These are phyloP conservation scores for Drosophila paracracens DNA, from an alignment of 2,888 invertebrate species.

Conservation along the genomic window DNA sequence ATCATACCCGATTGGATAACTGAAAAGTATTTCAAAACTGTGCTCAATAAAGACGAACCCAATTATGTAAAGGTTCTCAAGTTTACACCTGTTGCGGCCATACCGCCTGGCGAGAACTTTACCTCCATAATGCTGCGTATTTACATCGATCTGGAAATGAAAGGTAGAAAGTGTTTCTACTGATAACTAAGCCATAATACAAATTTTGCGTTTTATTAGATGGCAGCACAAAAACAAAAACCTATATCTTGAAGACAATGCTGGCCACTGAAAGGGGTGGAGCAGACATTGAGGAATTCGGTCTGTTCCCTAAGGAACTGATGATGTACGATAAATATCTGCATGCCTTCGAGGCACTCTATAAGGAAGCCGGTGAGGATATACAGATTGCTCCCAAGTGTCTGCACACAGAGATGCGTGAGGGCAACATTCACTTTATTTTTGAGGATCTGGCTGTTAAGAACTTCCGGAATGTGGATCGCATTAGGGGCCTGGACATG, in stretches of 20 bases:
- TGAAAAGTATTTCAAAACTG: constrained; percentile 66
- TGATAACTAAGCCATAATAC: no score
- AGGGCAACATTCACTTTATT: constrained; percentile 70
- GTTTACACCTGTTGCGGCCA: constrained; percentile 75
- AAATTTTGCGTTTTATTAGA: constrained; percentile 46
- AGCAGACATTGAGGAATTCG: constrained; percentile 43
- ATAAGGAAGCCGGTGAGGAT: constrained; percentile 65
- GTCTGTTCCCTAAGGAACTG: constrained; percentile 80
- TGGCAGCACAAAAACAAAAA: constrained; percentile 58
- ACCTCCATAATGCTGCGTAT: constrained; percentile 80
- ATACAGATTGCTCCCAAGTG: constrained; percentile 79
- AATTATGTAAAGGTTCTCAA: constrained; percentile 58
- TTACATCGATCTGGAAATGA: constrained; percentile 71
- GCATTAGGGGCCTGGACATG: constrained; percentile 77
- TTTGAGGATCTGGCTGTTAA: constrained; percentile 76
- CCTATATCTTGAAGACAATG: constrained; percentile 78
- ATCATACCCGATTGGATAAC: constrained; percentile 76
- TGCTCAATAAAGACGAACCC: constrained; percentile 70
- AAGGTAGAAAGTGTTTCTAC: constrained; percentile 47
- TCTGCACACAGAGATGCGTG: constrained; percentile 57
- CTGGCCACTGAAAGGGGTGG: constrained; percentile 71
- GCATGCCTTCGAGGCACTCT: constrained; percentile 80
- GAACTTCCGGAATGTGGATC: constrained; percentile 74
- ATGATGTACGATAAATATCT: constrained; percentile 78
- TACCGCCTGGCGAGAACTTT: constrained; percentile 81